Base-by-base conservation (phyloP, 2,888 invertebrate species). In the Aspidiotus destructor region DNA sequence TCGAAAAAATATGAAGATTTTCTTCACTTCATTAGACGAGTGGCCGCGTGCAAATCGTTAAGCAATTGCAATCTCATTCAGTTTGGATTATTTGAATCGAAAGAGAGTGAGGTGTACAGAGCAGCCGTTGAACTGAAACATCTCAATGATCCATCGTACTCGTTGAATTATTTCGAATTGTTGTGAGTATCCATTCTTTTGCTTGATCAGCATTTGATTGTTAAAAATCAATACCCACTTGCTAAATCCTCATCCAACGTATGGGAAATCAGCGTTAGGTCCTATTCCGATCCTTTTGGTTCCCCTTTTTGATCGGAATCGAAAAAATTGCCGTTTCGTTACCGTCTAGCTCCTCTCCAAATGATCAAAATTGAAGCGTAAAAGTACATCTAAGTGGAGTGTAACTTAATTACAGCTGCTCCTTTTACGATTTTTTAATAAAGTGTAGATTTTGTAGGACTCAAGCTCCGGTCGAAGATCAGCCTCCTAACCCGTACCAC, bases 81-180 rank as follows among this genome's bases (percentile, higher is more conserved):
- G 75, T 83, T 86, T 72, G 86, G 85, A 5, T 77, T 89, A 40
- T 85, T 85, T 73, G 81, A 86, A 75, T 81, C 83, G n/a, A 78
- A 79, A 44, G 79, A 80, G 69, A 84, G 83, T 40, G 78, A 79
- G 48, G 79, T 87, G 0, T 83, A 82, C 72, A 77, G 81, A 28
- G 76, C 77, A 28, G 75, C 79, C 62, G 75, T 84, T 6, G n/a
- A 48, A 48, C n/a, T 48, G 6, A n/a, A 13, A 13, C 48, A 48
- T 13, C 48, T 11, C 10, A 6, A 6, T n/a, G n/a, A 48, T 11
- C 11, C 11, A 13, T 48, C 48, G 2, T n/a, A 48, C 48, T 48
- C 48, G 48, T 3, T 48, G 3, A 78, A 86, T 11, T 88, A 86
- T 75, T 81, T 87, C 72, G 82, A 84, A 68, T 83, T 86, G 73